Evolutionary conservation across 2,888 invertebrate genomes (phyloP).

Genomic region (Spodoptera picta): DNA sequence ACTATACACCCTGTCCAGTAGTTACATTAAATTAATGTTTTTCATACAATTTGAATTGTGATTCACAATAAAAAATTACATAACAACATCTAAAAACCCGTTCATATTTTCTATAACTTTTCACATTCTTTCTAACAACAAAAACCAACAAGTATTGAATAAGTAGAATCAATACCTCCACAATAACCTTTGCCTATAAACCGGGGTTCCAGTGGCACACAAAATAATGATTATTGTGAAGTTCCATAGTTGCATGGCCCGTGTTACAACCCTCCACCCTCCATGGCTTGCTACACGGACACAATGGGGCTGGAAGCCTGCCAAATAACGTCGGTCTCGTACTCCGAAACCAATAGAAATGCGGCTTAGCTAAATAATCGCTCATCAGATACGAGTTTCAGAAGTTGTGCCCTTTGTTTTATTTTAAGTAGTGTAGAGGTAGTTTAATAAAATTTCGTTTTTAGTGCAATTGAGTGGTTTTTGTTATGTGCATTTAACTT

Average conservation of each 20-base stretch:
- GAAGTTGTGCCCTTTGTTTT: conserved; percentile 11
- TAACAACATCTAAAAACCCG: background rate
- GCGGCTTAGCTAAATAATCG: conserved; percentile 41
- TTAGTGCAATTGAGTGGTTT: no score
- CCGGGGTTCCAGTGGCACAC: conserved; percentile 25
- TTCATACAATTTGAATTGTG: no score
- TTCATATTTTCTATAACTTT: background rate
- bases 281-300: conserved; percentile 44
- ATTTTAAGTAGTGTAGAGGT: background rate
- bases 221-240: conserved; percentile 44
- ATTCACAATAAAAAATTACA: no score
- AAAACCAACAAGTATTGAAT: background rate
- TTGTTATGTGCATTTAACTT: no score
- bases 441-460: background rate
- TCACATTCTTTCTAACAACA: background rate
- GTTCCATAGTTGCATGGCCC: conserved; percentile 32
- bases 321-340: conserved; percentile 50
- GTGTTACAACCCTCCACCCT: conserved; percentile 35
- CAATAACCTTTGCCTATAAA: conserved; percentile 13
- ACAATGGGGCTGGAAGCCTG: conserved; percentile 56
- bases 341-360: conserved; percentile 31
- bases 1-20: no score
- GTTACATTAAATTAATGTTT: no score
- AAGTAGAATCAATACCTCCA: conserved; percentile 28
- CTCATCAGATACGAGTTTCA: conserved; percentile 23